Evolutionary conservation across 1,140 invertebrate species (phyloP), one percentile per base, ranked within the genome.

Genomic region (Cephus cinctus): DNA sequence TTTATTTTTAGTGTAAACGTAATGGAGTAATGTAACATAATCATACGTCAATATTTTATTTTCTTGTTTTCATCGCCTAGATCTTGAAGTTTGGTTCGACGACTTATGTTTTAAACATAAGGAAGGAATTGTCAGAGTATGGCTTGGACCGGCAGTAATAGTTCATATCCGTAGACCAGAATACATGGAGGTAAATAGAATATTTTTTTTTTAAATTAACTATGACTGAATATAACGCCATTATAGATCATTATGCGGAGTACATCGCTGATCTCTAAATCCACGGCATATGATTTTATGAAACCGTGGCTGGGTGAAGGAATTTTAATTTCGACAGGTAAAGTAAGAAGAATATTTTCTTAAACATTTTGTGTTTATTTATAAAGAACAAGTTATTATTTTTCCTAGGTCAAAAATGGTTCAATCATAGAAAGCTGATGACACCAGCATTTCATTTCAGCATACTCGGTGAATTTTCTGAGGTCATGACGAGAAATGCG

Each of bases 401-500:
- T 21, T 39, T 14, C 54, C 20, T 38, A 82, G 86, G 86, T 31
- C 56, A 71, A n/a, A 89, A 90, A 65, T 96, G 93, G 93, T 80
- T 82, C 35, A 73, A 76, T 11, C 76, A 89, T n/a, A 77, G 92
- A 14, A 92, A 89, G 71, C 78, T 94, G 38, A 73, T 96, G 5
- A 89, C 89, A 2, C 92, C 92, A 5, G 85, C 90, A 0, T 96
- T 96, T 65, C 92, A 94, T 70, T 93, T 92, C 61, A 85, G 86
- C 59, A 90, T 94, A 41, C 71, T 95, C 2, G 85, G 92, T 39
- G 81, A 86, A 57, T 95, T 93, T 80, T 65, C 79, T 55, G 59
- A 76, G 65, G 80, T 90, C 1, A 90, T 94, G 60, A 83, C 88
- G 58, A 81, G 86, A 50, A 89, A 93, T 57, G 78, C 83, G 5